Conservation (phyloP, 2,797 vertebrate genomes). For the Nannoperca obscura region DNA sequence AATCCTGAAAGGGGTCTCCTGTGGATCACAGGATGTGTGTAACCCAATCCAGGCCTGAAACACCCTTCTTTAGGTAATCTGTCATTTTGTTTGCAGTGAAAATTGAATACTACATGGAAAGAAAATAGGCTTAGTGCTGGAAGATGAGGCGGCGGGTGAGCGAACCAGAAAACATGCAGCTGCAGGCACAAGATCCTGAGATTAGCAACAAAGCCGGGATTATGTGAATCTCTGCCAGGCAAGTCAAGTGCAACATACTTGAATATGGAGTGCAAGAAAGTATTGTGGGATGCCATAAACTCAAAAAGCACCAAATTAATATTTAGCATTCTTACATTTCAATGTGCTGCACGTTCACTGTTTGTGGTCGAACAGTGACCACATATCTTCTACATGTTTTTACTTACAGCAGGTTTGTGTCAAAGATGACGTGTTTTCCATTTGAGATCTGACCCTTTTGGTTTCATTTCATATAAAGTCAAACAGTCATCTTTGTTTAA, state of each 20-base stretch:
- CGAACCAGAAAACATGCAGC: constrained; percentile 59
- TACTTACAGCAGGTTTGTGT: neutral
- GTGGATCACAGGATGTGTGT: constrained; percentile 7
- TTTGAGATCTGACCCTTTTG: neutral
- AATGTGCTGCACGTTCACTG: neutral
- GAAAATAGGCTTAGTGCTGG: constrained; percentile 59
- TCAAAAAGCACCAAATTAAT: neutral
- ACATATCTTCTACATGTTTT: neutral
- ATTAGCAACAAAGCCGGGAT: constrained; percentile 77
- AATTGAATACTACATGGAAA: constrained; percentile 55
- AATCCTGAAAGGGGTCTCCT: constrained; percentile 7
- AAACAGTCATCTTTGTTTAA: neutral
- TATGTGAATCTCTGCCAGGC: constrained; percentile 51
- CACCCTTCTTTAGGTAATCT: constrained; percentile 54
- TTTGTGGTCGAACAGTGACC: too few relatives aligned
- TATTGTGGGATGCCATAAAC: neutral
- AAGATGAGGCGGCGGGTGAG: constrained; percentile 36
- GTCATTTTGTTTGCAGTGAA: constrained; percentile 17
- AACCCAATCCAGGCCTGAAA: constrained; percentile 35
- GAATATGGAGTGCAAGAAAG: neutral
- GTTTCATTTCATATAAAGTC: neutral
- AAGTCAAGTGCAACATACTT: constrained; percentile 23
- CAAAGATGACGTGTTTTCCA: neutral
- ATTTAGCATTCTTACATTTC: neutral
- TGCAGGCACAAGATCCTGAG: constrained; percentile 57